phyloP scores from a whole-genome alignment of 30 jellyfish, hydroid and myxozoan genomes.

The Aurelia coerulea region DNA sequence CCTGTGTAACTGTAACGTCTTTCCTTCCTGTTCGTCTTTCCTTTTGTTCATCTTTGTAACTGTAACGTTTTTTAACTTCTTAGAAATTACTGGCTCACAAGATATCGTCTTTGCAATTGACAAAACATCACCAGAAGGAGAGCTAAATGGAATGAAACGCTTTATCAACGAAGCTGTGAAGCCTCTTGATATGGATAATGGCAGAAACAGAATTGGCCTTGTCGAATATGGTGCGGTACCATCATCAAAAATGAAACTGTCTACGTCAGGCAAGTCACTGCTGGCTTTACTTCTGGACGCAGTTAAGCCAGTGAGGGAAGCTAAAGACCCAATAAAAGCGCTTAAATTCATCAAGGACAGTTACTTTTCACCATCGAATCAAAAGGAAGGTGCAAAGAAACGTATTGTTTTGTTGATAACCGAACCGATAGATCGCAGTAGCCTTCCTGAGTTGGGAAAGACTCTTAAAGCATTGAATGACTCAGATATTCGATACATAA shows the following conservation, averaged over 20 bases:
- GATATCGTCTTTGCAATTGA: constrained; percentile 69
- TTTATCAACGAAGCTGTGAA: constrained; percentile 29
- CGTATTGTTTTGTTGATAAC: constrained; percentile 29
- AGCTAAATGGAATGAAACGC: constrained; percentile 14
- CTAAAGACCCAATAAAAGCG: constrained; percentile 32
- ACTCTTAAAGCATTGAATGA: constrained; percentile 9
- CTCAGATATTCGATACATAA: constrained; percentile 5
- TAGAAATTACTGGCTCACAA: constrained; percentile 41
- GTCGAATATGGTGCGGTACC: constrained; percentile 38
- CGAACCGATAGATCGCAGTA: constrained; percentile 7
- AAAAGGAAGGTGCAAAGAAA: constrained; percentile 40
- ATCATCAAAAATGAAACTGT: constrained; percentile 11
- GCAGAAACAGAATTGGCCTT: constrained; percentile 34
- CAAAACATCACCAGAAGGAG: constrained; percentile 22
- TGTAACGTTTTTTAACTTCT: neutral
- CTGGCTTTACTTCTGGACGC: constrained; percentile 19
- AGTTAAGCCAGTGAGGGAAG: constrained; percentile 8
- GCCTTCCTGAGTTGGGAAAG: neutral
- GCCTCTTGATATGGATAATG: constrained; percentile 8
- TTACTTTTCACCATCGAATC: neutral
- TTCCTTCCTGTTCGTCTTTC: neutral
- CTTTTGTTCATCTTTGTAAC: neutral
- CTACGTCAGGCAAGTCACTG: neutral
- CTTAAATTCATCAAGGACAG: constrained; percentile 24
- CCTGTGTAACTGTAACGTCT: neutral